phyloP scores from a whole-genome alignment of 1,140 invertebrate genomes.

The Zophobas atratus region DNA sequence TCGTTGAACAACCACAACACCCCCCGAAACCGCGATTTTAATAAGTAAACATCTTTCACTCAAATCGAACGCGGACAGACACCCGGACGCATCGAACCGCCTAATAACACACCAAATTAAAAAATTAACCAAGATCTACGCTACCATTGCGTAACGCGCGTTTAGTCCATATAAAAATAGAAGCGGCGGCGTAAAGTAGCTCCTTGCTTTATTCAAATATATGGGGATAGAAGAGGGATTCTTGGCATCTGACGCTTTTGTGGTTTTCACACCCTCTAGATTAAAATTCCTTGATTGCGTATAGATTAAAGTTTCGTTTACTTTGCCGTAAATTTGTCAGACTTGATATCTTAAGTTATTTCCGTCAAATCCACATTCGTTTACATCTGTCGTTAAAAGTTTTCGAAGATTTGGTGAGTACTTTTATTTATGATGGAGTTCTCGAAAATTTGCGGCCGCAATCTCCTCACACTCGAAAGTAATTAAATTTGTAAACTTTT shows the following conservation, averaged over 20 bases:
- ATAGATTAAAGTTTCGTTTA: constrained; percentile 22
- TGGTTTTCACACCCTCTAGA: constrained; percentile 22
- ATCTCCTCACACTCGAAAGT: constrained; percentile 4
- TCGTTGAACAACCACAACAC: not conserved
- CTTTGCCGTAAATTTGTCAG: constrained; percentile 25
- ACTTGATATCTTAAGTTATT: constrained; percentile 22
- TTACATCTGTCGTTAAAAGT: constrained; percentile 3
- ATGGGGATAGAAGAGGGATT: not conserved
- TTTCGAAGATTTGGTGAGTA: not conserved
- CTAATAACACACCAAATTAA: too few species aligned
- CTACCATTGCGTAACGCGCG: too few species aligned
- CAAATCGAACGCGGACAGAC: too few species aligned
- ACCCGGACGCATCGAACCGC: too few species aligned
- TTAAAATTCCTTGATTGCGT: constrained; percentile 34
- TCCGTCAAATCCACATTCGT: constrained; percentile 18
- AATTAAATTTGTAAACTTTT: not conserved
- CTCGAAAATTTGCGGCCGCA: constrained; percentile 2
- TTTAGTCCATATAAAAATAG: not conserved
- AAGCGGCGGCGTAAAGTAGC: not conserved
- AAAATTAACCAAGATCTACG: too few species aligned
- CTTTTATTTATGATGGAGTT: constrained; percentile 2
- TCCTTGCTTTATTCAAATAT: constrained; percentile 7
- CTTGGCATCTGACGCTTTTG: constrained; percentile 3
- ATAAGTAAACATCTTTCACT: too few species aligned
- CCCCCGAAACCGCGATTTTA: too few species aligned